Base-by-base conservation (phyloP, 2,113 vertebrate genomes). In the Mus spicilegus region DNA sequence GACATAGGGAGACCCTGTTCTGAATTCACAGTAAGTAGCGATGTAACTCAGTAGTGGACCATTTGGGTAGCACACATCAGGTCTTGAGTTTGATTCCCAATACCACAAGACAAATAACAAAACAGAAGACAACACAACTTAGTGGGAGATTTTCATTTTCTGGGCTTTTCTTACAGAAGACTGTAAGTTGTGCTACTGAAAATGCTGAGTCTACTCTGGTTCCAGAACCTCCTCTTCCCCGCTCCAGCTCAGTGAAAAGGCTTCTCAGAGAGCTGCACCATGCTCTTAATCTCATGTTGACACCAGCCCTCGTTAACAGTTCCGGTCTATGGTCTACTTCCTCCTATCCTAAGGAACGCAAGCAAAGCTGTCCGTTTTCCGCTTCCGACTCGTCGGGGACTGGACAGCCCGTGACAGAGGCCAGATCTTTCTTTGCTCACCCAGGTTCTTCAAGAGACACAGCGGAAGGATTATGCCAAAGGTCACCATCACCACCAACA, bases 381-480 rank as follows among this genome's bases (percentile, higher is more conserved):
- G 51, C 69, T 93, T 82, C 65, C 81, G 80, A 93, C 67, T 93
- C 39, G 86, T 46, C 19, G 24, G 36, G 67, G 72, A 89, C 39
- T 51, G 51, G 39, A 80, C 14, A 49, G 13, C 30, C n/a, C 65
- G 95, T 3, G 11, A 22, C 22, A 88, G 97, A 97, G 89, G 81
- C 39, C 92, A 92, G 67, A 33, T 67, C n/a, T 90, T 61, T 67
- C 33, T 92, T 61, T 96, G 98, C 99, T 99, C 98, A 99, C 99
- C 99, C 61, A 99, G 98, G 89, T 99, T 99, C 98, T 99, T 99
- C 97, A 99, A 99, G 93, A 99, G 99, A 96, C 99, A 99, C 97
- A 99, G 98, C 6, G 99, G 99, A 73, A 99, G 98, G 92, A 99
- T 99, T 56, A 99, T 98, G 91, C 95, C 97, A 73, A 99, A 81